Evolutionary conservation across 2,888 invertebrate genomes (phyloP).

Genomic region (Apamea anceps): DNA sequence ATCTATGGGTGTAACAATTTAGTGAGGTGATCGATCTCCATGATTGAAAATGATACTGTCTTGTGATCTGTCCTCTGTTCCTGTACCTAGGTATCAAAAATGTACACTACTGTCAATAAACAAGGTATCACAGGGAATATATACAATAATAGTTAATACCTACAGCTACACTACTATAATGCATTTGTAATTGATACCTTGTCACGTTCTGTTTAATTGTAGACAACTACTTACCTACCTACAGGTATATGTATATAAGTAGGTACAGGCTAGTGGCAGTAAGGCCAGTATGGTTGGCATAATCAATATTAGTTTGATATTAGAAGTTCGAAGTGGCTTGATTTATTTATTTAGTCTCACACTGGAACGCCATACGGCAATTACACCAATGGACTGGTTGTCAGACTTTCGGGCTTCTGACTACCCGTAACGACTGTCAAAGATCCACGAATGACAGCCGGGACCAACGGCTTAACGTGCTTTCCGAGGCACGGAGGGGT

Average conservation of each 20-base stretch:
- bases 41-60: not conserved
- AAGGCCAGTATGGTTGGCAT: constrained; percentile 17
- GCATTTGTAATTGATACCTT: constrained; percentile 49
- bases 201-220: constrained; percentile 62
- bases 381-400: too few species aligned
- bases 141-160: not conserved
- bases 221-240: constrained; percentile 2
- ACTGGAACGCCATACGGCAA: too few species aligned
- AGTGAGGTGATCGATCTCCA: not conserved
- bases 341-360: too few species aligned
- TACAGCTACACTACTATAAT: not conserved
- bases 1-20: not conserved
- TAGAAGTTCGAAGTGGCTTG: not conserved
- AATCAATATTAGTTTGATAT: not conserved
- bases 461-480: too few species aligned
- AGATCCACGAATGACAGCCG: too few species aligned
- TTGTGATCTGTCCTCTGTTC: not conserved
- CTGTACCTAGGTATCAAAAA: not conserved
- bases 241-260: not conserved
- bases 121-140: not conserved
- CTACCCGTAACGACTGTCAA: too few species aligned
- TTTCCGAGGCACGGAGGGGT: too few species aligned
- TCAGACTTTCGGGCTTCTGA: too few species aligned
- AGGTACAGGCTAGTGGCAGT: not conserved
- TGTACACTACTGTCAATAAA: not conserved